A percentile compares a stretch with the other conserved stretches of the same genome.
Evolutionary conservation across 2,888 invertebrate genomes (phyloP).

Genomic region (Acronicta leporina): DNA sequence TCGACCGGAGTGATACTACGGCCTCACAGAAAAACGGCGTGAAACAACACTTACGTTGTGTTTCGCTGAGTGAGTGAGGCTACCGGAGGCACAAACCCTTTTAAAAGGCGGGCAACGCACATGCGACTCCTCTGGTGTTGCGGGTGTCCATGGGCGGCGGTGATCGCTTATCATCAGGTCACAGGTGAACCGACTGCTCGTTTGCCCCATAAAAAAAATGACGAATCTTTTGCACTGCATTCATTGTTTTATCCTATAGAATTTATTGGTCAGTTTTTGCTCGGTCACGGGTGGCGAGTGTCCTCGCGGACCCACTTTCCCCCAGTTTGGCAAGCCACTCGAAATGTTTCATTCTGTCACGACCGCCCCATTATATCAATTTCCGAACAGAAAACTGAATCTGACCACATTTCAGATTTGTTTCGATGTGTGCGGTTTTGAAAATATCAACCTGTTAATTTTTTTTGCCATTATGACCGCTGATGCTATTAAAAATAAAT

Average conservation of each 20-base stretch:
- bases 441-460: constrained; percentile 29
- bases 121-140: too few relatives aligned
- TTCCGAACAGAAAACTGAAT: constrained; percentile 59
- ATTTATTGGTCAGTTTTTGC: constrained; percentile 51
- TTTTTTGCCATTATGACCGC: constrained; percentile 19
- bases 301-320: constrained; percentile 75
- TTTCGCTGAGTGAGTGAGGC: too few relatives aligned
- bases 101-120: too few relatives aligned
- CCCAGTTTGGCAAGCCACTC: constrained; percentile 69
- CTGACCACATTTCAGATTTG: constrained; percentile 47
- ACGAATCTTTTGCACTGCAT: constrained; percentile 35
- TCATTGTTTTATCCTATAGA: constrained; percentile 46
- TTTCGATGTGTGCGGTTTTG: constrained; percentile 40
- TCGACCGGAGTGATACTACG: too few relatives aligned
- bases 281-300: constrained; percentile 69
- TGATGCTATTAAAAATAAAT: background rate
- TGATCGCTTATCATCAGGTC: too few relatives aligned
- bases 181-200: too few relatives aligned
- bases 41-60: too few relatives aligned
- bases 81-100: too few relatives aligned
- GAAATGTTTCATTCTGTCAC: constrained; percentile 64
- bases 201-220: too few relatives aligned
- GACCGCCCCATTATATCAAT: constrained; percentile 57
- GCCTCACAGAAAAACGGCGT: too few relatives aligned
- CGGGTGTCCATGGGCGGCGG: too few relatives aligned